Conservation (phyloP, 2,113 vertebrate genomes). For the Macquaria australasica region DNA sequence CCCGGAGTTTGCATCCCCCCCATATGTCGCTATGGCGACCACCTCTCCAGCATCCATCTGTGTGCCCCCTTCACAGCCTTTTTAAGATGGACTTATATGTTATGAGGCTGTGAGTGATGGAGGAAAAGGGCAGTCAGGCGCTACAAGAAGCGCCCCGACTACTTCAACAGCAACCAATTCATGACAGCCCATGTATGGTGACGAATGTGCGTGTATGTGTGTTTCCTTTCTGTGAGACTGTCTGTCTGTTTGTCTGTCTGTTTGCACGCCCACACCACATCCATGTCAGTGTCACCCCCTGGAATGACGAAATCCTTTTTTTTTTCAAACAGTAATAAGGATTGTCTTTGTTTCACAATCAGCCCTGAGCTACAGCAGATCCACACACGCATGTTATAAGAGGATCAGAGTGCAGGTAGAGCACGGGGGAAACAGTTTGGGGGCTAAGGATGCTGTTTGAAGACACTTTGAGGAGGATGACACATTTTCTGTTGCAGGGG, state of each 20-base stretch:
- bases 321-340: not conserved
- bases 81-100: conserved; percentile 62
- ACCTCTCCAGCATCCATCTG: conserved; percentile 69
- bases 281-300: not conserved
- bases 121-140: conserved; percentile 20
- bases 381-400: not conserved
- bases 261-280: not conserved
- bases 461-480: conserved; percentile 1
- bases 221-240: not conserved
- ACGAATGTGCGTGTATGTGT: not conserved
- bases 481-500: not conserved
- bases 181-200: not conserved
- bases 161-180: conserved; percentile 10
- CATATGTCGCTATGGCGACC: conserved; percentile 79
- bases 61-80: conserved; percentile 58
- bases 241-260: not conserved
- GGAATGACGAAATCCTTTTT: not conserved
- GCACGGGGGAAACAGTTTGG: not conserved
- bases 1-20: conserved; percentile 76
- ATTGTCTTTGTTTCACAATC: conserved; percentile 20
- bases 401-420: conserved; percentile 32
- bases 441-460: conserved; percentile 1
- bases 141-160: not conserved
- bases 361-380: not conserved
- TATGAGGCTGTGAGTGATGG: conserved; percentile 27